phyloP scores from a whole-genome alignment of 2,113 vertebrate genomes.

The Antidorcas marsupialis region DNA sequence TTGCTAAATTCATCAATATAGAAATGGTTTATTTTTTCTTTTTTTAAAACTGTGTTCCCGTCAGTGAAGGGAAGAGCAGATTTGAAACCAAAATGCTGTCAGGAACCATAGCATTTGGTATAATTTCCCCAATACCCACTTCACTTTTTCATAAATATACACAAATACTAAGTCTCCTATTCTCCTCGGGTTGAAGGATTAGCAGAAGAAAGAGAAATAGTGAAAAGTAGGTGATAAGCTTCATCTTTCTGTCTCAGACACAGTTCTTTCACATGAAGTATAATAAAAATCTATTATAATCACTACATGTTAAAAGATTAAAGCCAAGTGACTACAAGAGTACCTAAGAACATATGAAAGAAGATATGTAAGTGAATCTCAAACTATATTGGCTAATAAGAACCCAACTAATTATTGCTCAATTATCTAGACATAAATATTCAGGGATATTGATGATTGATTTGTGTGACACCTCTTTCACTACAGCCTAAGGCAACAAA shows the following conservation, averaged over 20 bases:
- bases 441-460: not conserved
- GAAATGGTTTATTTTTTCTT: not conserved
- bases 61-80: not conserved
- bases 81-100: not conserved
- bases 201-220: not conserved
- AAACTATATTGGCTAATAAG: not conserved
- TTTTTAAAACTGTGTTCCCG: not conserved
- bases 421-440: not conserved
- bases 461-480: conserved; percentile 1
- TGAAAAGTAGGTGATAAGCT: not conserved
- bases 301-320: not conserved
- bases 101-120: not conserved
- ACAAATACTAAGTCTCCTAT: not conserved
- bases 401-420: not conserved
- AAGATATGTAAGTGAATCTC: not conserved
- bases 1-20: not conserved
- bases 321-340: not conserved
- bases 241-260: not conserved
- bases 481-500: not conserved
- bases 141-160: not conserved
- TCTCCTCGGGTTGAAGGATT: not conserved
- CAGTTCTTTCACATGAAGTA: not conserved
- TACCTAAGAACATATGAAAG: not conserved
- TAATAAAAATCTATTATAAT: conserved; percentile 25
- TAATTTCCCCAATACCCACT: not conserved